phyloP scores from a whole-genome alignment of 2,888 invertebrate species.

The Amphipoea lucens region DNA sequence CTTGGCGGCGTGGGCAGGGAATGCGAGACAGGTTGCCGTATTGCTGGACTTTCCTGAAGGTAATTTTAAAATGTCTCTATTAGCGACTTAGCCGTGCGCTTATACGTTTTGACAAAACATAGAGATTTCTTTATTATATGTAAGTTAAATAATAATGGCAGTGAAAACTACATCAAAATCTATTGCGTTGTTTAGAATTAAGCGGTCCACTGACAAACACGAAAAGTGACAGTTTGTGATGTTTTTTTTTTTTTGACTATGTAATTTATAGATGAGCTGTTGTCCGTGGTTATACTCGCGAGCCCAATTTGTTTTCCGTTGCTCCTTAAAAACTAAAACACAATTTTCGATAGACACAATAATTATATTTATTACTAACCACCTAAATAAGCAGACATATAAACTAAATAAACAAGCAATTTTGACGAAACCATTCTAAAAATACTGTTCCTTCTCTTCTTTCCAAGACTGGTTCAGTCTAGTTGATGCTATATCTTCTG shows the following conservation, averaged over 20 bases:
- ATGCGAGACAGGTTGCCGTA: conserved; percentile 84
- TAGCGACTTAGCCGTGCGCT: not conserved
- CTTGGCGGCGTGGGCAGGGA: conserved; percentile 87
- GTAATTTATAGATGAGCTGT: not conserved
- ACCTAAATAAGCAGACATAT: not conserved
- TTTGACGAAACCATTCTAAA: not conserved
- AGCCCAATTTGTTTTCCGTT: not conserved
- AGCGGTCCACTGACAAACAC: not conserved
- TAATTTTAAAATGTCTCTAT: conserved; percentile 50
- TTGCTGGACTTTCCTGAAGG: conserved; percentile 86
- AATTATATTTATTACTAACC: conserved; percentile 14
- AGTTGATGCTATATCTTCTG: conserved; percentile 11
- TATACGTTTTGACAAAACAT: not conserved
- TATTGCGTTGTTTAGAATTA: not conserved
- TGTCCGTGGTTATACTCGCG: not conserved
- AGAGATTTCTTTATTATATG: not conserved
- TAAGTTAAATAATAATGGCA: too few species aligned
- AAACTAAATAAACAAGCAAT: not conserved
- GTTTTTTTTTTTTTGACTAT: not conserved
- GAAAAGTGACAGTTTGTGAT: not conserved
- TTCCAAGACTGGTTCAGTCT: not conserved
- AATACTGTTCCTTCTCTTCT: not conserved
- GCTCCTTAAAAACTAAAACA: not conserved
- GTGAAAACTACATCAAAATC: not conserved
- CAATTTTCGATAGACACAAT: not conserved